These are phyloP conservation scores for Thereva unica DNA, from an alignment of 2,888 invertebrate species.

Conservation along the genomic window DNA sequence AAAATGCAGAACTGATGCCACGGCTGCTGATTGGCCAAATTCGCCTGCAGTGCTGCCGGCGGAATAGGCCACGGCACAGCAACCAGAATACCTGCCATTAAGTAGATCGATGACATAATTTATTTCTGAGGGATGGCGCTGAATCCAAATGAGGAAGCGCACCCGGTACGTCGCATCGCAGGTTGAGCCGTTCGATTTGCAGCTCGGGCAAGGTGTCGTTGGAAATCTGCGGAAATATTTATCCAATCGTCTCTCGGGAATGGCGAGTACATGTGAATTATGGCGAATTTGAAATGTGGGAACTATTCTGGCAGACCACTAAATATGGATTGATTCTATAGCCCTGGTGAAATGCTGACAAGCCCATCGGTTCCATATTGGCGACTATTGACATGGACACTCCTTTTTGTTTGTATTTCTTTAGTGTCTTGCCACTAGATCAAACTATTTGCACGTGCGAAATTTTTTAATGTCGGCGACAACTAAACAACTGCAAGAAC, in stretches of 20 bases:
- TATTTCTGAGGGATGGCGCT: conserved; percentile 20
- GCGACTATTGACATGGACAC: conserved; percentile 8
- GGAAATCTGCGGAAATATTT: conserved; percentile 18
- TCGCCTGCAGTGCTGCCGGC: not conserved
- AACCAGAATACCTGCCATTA: conserved; percentile 19
- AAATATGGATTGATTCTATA: not conserved
- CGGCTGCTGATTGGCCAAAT: not conserved
- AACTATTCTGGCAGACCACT: conserved; percentile 4
- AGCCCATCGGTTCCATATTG: conserved; percentile 6
- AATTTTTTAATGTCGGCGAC: too few species aligned
- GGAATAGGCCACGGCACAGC: conserved; percentile 13
- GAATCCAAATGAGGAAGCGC: conserved; percentile 30
- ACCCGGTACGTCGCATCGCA: conserved; percentile 15
- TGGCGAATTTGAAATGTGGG: conserved; percentile 19
- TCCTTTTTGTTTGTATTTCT: not conserved
- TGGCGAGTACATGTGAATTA: not conserved
- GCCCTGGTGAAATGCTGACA: conserved; percentile 5
- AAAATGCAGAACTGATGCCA: conserved; percentile 2
- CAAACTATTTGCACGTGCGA: too few species aligned
- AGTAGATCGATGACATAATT: conserved; percentile 39
- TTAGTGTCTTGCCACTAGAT: too few species aligned
- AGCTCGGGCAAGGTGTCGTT: conserved; percentile 3
- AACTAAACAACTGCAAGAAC: too few species aligned
- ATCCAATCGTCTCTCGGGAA: not conserved
- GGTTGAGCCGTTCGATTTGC: not conserved